Evolutionary conservation across 2,797 vertebrate genomes (phyloP).

Genomic region (Malurus leucopterus): DNA sequence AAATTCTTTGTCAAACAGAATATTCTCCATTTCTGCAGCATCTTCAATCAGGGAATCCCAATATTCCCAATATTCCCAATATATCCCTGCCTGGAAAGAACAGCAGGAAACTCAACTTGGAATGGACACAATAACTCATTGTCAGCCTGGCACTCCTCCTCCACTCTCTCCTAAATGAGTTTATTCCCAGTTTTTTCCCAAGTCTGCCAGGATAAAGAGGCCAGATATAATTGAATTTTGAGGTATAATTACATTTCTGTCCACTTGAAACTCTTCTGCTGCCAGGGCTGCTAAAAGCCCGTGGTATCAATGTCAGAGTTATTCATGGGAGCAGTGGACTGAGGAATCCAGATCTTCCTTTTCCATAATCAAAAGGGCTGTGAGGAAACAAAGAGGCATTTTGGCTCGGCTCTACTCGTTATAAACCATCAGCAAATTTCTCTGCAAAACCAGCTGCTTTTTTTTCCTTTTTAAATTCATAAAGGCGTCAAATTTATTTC

Average conservation of each 20-base stretch:
- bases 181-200: not conserved
- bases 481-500: slow-evolving; percentile 72
- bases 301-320: not conserved
- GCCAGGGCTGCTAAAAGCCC: not conserved
- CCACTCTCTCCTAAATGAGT: not conserved
- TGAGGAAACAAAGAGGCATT: slow-evolving; percentile 59
- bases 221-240: not conserved
- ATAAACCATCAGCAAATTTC: slow-evolving; percentile 76
- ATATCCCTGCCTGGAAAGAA: not conserved
- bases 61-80: not conserved
- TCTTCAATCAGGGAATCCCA: not conserved
- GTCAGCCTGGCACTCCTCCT: not conserved
- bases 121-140: not conserved
- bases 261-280: not conserved
- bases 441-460: slow-evolving; percentile 96
- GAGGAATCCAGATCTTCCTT: not conserved
- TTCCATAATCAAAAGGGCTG: not conserved
- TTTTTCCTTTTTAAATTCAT: slow-evolving; percentile 66
- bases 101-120: not conserved
- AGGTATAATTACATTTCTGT: not conserved
- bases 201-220: not conserved
- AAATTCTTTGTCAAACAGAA: not conserved
- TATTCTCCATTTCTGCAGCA: not conserved
- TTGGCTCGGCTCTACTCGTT: slow-evolving; percentile 60
- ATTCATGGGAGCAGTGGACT: not conserved